Conservation (phyloP, 23 tunicate species). For the Trididemnum nubilum region DNA sequence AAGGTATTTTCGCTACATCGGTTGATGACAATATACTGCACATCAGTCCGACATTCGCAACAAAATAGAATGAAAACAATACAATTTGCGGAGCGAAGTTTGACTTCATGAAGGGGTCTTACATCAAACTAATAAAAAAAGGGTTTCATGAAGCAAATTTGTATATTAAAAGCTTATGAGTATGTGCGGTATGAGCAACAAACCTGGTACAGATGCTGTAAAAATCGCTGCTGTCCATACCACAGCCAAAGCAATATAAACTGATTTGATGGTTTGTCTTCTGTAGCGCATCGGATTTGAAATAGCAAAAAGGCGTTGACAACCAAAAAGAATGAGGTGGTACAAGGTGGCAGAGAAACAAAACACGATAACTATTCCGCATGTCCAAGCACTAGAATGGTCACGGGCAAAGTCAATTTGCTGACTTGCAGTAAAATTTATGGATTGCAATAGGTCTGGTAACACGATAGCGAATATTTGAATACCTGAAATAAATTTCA, state of each 20-base stretch:
- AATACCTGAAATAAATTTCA: slow-evolving; percentile 10
- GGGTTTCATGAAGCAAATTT: no score
- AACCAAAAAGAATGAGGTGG: slow-evolving; percentile 14
- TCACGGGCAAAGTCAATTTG: not conserved
- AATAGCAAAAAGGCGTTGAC: slow-evolving; percentile 14
- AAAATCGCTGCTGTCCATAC: slow-evolving; percentile 6
- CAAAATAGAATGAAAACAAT: no score
- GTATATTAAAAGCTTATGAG: no score
- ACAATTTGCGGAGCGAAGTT: no score
- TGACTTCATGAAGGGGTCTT: no score
- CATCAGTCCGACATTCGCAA: no score
- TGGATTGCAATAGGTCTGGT: not conserved
- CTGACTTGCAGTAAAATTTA: not conserved
- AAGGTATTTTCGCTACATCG: no score
- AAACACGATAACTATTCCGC: slow-evolving; percentile 1
- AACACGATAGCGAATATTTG: slow-evolving; percentile 19
- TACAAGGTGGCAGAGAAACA: slow-evolving; percentile 13
- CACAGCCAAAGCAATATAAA: not conserved
- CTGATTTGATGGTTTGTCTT: not conserved
- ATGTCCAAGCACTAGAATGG: not conserved
- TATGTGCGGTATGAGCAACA: no score
- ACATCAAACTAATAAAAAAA: no score
- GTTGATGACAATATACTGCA: no score
- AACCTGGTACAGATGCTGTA: slow-evolving; percentile 25
- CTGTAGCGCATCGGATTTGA: not conserved